Base-by-base conservation (phyloP, 2,888 invertebrate species). In the Leptinotarsa peninsularis region DNA sequence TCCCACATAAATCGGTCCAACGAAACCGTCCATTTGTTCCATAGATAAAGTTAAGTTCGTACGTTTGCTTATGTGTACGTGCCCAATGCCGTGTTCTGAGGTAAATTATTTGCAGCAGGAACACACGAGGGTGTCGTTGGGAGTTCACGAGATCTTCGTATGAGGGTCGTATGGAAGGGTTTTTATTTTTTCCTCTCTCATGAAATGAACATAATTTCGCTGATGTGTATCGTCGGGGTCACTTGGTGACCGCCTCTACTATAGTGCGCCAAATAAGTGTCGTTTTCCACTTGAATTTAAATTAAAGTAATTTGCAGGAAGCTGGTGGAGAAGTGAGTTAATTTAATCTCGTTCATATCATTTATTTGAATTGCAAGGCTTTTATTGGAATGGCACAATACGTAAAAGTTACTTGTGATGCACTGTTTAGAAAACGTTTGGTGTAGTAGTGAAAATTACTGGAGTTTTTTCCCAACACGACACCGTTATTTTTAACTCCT, bases 1-100 rank as follows among this genome's bases (percentile, higher is more conserved):
- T 83, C 82, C 81, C 83, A 83, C 82, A 83, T 83, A 83, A 84
- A 83, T 83, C 79, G 79, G 73, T 82, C 79, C 76, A 76, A 76
- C 73, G 78, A 77, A 81, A 77, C 81, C 80, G 77, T 80, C 80
- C 78, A 82, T 82, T 82, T 81, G 80, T 82, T 69, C 43, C 63
- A 63, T 63, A 63, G 63, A 63, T 63, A 63, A 63, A 63, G 63
- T 63, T 63, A 63, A 63, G 63, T 63, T 63, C 63, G 63, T 63
- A 63, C 33, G 63, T 63, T 63, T 63, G 63, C 63, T 63, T 63
- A 63, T 63, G 63, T 63, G 63, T 63, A 63, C 63, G 63, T 63
- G 63, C 63, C 33, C 63, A 43, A 63, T 63, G 63, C 63, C 43
- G 33, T 63, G 63, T 63, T 63, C 5, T 33, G 33, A 43, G 63